Evolutionary conservation across 2,797 vertebrate genomes (phyloP).

Genomic region (Salarias fasciatus): DNA sequence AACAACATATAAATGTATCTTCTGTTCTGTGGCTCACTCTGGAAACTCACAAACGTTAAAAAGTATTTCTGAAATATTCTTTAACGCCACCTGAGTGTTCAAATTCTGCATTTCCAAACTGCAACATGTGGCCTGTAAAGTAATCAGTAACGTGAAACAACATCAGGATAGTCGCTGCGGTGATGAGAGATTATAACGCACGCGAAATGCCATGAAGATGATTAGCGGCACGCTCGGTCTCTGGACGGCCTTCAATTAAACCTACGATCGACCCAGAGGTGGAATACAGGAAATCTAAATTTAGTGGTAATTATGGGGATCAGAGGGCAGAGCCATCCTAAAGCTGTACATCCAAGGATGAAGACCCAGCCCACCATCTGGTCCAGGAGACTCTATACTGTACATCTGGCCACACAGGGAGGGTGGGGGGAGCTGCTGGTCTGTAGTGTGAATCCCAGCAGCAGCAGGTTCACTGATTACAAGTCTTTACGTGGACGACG

Average conservation of each 20-base stretch:
- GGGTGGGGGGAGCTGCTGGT: conserved; percentile 14
- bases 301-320: conserved; percentile 59
- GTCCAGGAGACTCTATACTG: conserved; percentile 29
- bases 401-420: conserved; percentile 62
- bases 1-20: too few species aligned
- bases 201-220: neutral
- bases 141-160: too few species aligned
- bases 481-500: conserved; percentile 38
- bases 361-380: conserved; percentile 53
- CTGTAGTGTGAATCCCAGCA: conserved; percentile 6
- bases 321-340: conserved; percentile 26
- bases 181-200: neutral
- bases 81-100: too few species aligned
- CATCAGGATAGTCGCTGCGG: too few species aligned
- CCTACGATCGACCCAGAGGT: conserved; percentile 19
- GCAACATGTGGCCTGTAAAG: too few species aligned
- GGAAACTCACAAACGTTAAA: too few species aligned
- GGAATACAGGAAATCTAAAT: conserved; percentile 55
- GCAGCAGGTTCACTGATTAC: conserved; percentile 58
- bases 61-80: too few species aligned
- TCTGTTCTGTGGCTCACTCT: too few species aligned
- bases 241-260: conserved; percentile 22
- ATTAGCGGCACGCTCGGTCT: conserved; percentile 9
- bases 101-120: too few species aligned
- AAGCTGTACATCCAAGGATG: conserved; percentile 49